phyloP scores from a whole-genome alignment of 2,113 vertebrate species.

The Rhadina sibilatrix region DNA sequence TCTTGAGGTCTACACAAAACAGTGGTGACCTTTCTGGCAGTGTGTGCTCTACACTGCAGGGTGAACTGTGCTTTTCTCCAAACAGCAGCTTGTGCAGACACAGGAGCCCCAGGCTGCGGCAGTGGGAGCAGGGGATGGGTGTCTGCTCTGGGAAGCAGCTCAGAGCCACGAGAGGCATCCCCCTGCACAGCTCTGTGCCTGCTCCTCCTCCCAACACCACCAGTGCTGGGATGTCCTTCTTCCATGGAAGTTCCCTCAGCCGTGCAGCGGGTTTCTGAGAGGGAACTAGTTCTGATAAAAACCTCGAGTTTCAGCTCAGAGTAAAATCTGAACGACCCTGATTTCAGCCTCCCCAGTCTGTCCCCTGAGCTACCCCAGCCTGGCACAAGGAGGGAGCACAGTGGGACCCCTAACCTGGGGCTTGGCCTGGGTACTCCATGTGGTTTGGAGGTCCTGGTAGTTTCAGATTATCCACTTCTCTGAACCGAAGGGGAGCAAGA shows the following conservation, averaged over 20 bases:
- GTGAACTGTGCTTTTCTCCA: background rate
- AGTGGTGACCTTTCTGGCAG: background rate
- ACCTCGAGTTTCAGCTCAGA: background rate
- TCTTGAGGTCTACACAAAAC: slow-evolving; percentile 14
- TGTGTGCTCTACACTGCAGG: background rate
- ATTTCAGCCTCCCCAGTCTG: background rate
- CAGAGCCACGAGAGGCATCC: background rate
- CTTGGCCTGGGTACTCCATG: background rate
- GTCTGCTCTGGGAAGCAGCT: background rate
- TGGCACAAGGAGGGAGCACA: background rate
- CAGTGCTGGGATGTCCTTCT: rapidly evolving
- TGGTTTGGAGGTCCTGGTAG: background rate
- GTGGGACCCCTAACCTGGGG: background rate
- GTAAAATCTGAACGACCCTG: background rate
- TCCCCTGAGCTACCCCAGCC: background rate
- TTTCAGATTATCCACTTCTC: background rate
- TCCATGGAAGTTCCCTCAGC: background rate
- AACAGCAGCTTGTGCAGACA: background rate
- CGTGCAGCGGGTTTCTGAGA: background rate
- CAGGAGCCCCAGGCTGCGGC: rapidly evolving
- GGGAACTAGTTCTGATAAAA: background rate
- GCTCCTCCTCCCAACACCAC: background rate
- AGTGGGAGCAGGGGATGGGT: background rate
- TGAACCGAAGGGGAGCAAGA: background rate
- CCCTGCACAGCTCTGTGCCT: background rate